phyloP scores from a whole-genome alignment of 2,113 vertebrate species.

The Oriolus oriolus region DNA sequence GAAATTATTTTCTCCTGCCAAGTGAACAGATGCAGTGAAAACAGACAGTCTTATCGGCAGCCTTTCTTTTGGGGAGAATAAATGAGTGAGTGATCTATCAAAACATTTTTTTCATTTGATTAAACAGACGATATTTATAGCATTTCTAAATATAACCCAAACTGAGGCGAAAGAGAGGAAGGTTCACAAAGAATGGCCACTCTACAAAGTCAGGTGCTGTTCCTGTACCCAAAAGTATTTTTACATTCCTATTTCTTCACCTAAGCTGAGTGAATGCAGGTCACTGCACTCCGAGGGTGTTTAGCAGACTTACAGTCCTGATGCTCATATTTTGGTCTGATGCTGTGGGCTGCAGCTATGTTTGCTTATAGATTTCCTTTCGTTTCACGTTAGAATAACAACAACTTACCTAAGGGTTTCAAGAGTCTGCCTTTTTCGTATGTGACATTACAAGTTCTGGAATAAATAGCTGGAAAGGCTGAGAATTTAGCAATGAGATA shows the following conservation, averaged over 20 bases:
- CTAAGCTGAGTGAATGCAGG: not conserved
- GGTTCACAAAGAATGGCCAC: not conserved
- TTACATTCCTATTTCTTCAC: not conserved
- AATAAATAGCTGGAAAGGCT: not conserved
- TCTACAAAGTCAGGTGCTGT: not conserved
- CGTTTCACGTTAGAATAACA: not conserved
- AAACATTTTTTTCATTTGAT: constrained; percentile 21
- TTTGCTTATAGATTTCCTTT: not conserved
- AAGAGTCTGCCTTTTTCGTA: not conserved
- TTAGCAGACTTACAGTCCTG: not conserved
- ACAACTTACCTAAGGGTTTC: not conserved
- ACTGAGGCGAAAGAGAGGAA: not conserved
- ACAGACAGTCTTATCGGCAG: constrained; percentile 26
- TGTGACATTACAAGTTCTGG: not conserved
- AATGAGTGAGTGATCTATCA: constrained; percentile 22
- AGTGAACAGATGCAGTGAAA: constrained; percentile 50
- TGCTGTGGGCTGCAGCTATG: not conserved
- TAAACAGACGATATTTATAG: constrained; percentile 41
- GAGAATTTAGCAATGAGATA: not conserved
- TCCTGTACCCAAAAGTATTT: not conserved
- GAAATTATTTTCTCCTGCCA: constrained; percentile 19
- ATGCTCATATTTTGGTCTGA: not conserved
- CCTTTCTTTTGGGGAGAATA: constrained; percentile 28
- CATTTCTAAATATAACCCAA: constrained; percentile 11
- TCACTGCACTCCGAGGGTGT: not conserved